These are phyloP conservation scores for Torymus auratus DNA, from an alignment of 2,888 invertebrate genomes.

Conservation along the genomic window DNA sequence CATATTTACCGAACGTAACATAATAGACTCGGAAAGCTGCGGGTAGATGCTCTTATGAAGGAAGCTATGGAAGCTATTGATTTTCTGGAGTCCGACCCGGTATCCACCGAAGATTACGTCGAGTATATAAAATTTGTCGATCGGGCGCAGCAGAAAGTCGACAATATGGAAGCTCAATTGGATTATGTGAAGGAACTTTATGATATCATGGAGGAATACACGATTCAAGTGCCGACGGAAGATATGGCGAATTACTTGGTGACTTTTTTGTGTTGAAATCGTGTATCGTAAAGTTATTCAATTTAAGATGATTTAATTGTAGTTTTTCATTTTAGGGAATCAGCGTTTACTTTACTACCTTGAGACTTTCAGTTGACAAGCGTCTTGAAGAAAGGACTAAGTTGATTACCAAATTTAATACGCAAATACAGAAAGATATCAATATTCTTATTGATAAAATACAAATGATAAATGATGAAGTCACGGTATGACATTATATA, in stretches of 20 bases:
- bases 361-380: conserved; percentile 85
- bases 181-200: conserved; percentile 91
- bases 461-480: conserved; percentile 84
- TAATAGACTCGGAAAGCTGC: conserved; percentile 78
- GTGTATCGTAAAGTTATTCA: not conserved
- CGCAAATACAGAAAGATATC: conserved; percentile 88
- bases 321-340: conserved; percentile 76
- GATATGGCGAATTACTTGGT: conserved; percentile 82
- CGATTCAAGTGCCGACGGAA: conserved; percentile 84
- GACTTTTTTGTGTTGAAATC: conserved; percentile 60
- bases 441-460: conserved; percentile 85
- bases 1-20: too few species aligned
- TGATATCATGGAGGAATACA: conserved; percentile 89
- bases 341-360: conserved; percentile 80
- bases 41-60: conserved; percentile 78
- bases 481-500: conserved; percentile 78
- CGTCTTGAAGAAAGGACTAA: conserved; percentile 83
- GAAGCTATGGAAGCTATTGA: conserved; percentile 82
- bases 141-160: conserved; percentile 82
- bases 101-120: conserved; percentile 85
- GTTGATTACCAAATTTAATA: conserved; percentile 84
- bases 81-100: conserved; percentile 80
- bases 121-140: conserved; percentile 85
- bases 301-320: conserved; percentile 4
- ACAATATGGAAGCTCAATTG: conserved; percentile 84